phyloP scores from a whole-genome alignment of 2,888 invertebrate genomes.

The Erebia ligea region DNA sequence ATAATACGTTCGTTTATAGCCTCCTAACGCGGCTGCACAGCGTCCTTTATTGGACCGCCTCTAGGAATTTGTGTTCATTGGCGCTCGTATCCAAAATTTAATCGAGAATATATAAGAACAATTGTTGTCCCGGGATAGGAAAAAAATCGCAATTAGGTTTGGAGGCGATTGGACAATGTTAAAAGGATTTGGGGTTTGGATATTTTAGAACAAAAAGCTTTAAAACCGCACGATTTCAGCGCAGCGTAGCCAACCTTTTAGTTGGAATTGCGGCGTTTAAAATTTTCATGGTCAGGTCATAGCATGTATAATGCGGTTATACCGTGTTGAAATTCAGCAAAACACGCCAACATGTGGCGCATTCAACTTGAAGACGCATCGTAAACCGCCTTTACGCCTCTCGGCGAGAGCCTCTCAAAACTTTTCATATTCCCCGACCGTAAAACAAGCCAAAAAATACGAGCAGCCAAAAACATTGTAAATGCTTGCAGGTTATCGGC shows the following conservation, averaged over 20 bases:
- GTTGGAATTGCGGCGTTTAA: slow-evolving; percentile 70
- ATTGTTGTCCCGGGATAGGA: slow-evolving; percentile 63
- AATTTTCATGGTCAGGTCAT: slow-evolving; percentile 80
- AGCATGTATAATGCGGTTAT: slow-evolving; percentile 77
- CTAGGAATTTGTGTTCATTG: slow-evolving; percentile 83
- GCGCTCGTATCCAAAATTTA: slow-evolving; percentile 81
- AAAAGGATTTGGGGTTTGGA: slow-evolving; percentile 37
- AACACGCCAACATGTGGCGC: slow-evolving; percentile 76
- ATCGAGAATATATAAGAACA: slow-evolving; percentile 80
- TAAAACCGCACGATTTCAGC: slow-evolving; percentile 49
- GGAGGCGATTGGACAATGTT: slow-evolving; percentile 57
- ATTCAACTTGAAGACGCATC: slow-evolving; percentile 78
- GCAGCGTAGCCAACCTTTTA: slow-evolving; percentile 52
- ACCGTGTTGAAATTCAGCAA: slow-evolving; percentile 67
- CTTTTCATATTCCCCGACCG: slow-evolving; percentile 81
- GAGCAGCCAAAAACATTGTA: slow-evolving; percentile 81
- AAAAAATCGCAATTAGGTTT: slow-evolving; percentile 61
- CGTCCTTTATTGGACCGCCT: slow-evolving; percentile 82
- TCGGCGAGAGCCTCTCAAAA: slow-evolving; percentile 76
- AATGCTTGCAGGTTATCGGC: slow-evolving; percentile 76
- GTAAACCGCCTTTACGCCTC: slow-evolving; percentile 81
- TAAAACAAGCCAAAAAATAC: slow-evolving; percentile 82
- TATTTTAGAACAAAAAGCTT: slow-evolving; percentile 59
- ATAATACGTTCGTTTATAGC: slow-evolving; percentile 83
- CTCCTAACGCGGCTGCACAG: slow-evolving; percentile 82